phyloP scores from a whole-genome alignment of 1,140 invertebrate genomes.

The Trichonephila inaurata region DNA sequence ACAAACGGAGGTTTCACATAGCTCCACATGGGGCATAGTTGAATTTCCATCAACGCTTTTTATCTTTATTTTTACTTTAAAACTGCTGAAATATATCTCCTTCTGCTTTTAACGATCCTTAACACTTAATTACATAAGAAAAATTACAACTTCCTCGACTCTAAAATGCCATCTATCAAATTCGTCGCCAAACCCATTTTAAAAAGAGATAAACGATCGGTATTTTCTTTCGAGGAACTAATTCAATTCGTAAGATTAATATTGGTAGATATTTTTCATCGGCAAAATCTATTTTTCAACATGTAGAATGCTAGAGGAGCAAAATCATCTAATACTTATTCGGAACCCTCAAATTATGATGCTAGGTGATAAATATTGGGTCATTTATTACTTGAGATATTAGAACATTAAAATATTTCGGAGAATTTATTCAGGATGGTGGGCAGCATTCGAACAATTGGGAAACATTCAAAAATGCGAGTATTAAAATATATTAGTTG shows the following conservation, averaged over 20 bases:
- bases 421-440: neutral
- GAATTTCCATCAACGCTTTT: conserved; percentile 24
- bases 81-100: conserved; percentile 55
- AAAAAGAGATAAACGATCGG: conserved; percentile 55
- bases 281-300: conserved; percentile 27
- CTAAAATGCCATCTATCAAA: conserved; percentile 66
- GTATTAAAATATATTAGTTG: neutral
- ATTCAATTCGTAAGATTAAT: conserved; percentile 66
- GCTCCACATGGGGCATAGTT: neutral
- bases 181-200: conserved; percentile 9
- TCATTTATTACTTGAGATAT: conserved; percentile 35
- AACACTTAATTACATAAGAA: conserved; percentile 70
- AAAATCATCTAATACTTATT: conserved; percentile 49
- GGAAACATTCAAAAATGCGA: neutral
- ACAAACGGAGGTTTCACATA: conserved; percentile 10
- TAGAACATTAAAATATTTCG: conserved; percentile 23
- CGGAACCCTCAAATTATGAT: conserved; percentile 2
- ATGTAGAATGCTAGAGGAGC: neutral
- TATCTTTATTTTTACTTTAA: conserved; percentile 29
- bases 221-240: conserved; percentile 48
- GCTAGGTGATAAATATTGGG: conserved; percentile 29
- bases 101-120: conserved; percentile 61
- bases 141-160: conserved; percentile 58
- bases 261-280: conserved; percentile 44
- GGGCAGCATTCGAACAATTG: too few species aligned